Evolutionary conservation across 2,888 invertebrate genomes (phyloP).

Genomic region (Magallana nippona): DNA sequence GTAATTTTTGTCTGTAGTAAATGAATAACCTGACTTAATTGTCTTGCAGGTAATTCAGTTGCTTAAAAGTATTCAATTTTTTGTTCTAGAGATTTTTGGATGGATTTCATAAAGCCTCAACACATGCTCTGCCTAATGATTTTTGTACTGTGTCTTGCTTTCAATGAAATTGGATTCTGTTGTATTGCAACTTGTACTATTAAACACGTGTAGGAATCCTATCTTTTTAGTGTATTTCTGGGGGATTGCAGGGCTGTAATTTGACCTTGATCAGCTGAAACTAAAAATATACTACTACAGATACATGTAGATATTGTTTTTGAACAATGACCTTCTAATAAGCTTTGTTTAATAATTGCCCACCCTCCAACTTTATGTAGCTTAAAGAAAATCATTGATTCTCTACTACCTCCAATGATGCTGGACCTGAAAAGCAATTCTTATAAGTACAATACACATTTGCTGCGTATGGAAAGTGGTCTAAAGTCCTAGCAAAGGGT

Average conservation of each 20-base stretch:
- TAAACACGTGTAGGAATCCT: not conserved
- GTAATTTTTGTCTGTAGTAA: too few relatives aligned
- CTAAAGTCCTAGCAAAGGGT: constrained; percentile 17
- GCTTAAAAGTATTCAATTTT: too few relatives aligned
- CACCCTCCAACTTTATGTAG: not conserved
- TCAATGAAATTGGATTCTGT: not conserved
- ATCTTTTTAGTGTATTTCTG: not conserved
- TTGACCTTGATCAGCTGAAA: constrained; percentile 16
- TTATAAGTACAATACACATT: not conserved
- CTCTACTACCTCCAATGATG: not conserved
- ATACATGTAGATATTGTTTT: too few relatives aligned
- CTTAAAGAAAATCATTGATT: constrained; percentile 13
- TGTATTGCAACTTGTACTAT: not conserved
- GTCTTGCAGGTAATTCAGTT: too few relatives aligned
- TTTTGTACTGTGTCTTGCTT: not conserved
- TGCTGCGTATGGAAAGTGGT: constrained; percentile 10
- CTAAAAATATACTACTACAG: not conserved
- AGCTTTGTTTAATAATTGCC: not conserved
- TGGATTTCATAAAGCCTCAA: too few relatives aligned
- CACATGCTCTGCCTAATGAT: not conserved
- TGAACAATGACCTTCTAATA: too few relatives aligned
- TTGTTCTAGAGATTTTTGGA: too few relatives aligned
- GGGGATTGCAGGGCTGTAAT: constrained; percentile 16
- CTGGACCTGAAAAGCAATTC: constrained; percentile 21
- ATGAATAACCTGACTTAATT: too few relatives aligned